Evolutionary conservation across 1,140 invertebrate species (phyloP).

Genomic region (Lamellibrachia luymesi): DNA sequence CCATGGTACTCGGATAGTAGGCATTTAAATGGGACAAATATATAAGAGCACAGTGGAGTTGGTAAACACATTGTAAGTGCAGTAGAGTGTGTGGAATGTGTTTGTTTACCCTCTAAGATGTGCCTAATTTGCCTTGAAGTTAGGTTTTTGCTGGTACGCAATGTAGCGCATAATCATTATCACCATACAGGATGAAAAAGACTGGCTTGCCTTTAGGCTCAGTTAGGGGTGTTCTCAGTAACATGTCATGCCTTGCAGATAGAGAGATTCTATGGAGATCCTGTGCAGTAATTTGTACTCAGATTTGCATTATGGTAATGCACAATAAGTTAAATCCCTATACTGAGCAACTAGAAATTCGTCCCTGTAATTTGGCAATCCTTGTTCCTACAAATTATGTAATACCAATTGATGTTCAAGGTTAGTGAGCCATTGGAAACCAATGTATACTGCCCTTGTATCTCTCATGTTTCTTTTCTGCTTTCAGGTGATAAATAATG

Average conservation of each 20-base stretch:
- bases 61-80: too few relatives aligned
- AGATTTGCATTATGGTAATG: not conserved
- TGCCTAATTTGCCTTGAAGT: conserved; percentile 4
- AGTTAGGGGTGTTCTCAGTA: not conserved
- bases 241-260: not conserved
- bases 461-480: not conserved
- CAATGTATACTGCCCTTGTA: not conserved
- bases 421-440: not conserved
- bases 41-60: too few relatives aligned
- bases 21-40: not conserved
- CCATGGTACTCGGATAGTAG: not conserved
- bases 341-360: too few relatives aligned
- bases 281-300: not conserved
- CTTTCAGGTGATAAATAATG: not conserved
- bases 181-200: not conserved
- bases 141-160: not conserved
- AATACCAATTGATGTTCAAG: not conserved
- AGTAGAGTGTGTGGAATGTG: not conserved
- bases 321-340: not conserved
- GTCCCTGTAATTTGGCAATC: not conserved
- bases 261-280: not conserved
- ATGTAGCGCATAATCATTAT: not conserved
- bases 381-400: not conserved
- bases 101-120: not conserved
- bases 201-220: not conserved